Base-by-base conservation (phyloP, 2,888 invertebrate species). In the Chrysolina americana region DNA sequence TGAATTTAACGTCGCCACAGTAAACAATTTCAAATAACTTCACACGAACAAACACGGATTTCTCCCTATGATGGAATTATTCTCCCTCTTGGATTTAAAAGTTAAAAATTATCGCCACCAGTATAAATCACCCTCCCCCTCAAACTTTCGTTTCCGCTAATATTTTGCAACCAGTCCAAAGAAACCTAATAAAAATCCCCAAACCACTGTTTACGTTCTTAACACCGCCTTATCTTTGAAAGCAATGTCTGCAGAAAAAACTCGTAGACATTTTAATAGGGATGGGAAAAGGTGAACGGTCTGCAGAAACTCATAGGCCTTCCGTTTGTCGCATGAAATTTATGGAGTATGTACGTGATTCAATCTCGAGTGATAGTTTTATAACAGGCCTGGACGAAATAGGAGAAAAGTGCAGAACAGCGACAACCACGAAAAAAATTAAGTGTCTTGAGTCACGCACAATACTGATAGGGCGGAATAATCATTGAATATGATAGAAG, bases 261-360 rank as follows among this genome's bases (percentile, higher is more conserved):
- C n/a, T 9, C 15, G 53, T 53, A 53, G 53, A 53, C 53, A n/a
- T 36, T 8, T 59, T 15, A 59, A 59, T 23, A 28, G 59, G 9
- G 17, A 17, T 59, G 36, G 36, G 59, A 59, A 23, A 59, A 59
- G 59, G 59, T 59, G 59, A 59, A 59, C 59, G n/a, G 13, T 36
- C 59, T 28, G 28, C 11, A 10, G 59, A 59, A 28, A 59, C 36
- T 17, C 59, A 59, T 59, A 59, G 59, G 59, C 59, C 10, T 36
- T 28, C 36, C 59, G 28, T 28, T 59, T 59, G 59, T 59, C 5
- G 3, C 8, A n/a, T 6, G 36, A 6, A n/a, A 59, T n/a, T 59
- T 28, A 59, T 59, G 59, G 59, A 59, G 6, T 59, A 15, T 8
- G 59, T 36, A 59, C 59, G 59, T 59, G 59, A 59, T 59, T 59